Evolutionary conservation across 2,797 vertebrate species (phyloP).

Genomic region (Coregonus sp.): DNA sequence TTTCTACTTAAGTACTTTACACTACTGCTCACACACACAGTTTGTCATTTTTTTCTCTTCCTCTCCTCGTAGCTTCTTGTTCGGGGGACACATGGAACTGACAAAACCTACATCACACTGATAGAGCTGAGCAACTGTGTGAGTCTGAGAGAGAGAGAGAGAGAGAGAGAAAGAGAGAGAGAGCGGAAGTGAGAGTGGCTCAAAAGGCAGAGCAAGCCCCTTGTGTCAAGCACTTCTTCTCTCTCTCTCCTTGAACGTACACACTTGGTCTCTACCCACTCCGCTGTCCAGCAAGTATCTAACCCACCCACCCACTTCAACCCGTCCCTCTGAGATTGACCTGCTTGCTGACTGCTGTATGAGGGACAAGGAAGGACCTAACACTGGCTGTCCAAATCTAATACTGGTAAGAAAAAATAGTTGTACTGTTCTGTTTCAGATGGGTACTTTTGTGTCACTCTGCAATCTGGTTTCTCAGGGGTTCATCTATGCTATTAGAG

Average conservation of each 20-base stretch:
- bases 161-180: conserved; percentile 20
- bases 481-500: neutral
- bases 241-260: conserved; percentile 51
- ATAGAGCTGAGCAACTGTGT: conserved; percentile 62
- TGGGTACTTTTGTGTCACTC: neutral
- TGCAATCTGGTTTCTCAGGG: neutral
- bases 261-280: conserved; percentile 52
- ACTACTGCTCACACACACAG: conserved; percentile 22
- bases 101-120: conserved; percentile 56
- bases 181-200: conserved; percentile 57
- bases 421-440: neutral
- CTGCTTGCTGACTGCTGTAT: conserved; percentile 27
- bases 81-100: conserved; percentile 42
- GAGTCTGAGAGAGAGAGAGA: conserved; percentile 40
- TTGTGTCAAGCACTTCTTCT: conserved; percentile 56
- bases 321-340: conserved; percentile 45
- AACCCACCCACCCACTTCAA: conserved; percentile 32
- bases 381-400: conserved; percentile 53
- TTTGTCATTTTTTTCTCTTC: conserved; percentile 17
- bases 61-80: conserved; percentile 43
- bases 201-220: conserved; percentile 55
- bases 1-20: too few relatives aligned
- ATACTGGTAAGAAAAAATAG: conserved; percentile 52
- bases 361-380: conserved; percentile 30
- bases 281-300: conserved; percentile 67